Evolutionary conservation across 2,113 vertebrate species (phyloP), one percentile per base, ranked within the genome.

Genomic region (Tetrax tetrax): DNA sequence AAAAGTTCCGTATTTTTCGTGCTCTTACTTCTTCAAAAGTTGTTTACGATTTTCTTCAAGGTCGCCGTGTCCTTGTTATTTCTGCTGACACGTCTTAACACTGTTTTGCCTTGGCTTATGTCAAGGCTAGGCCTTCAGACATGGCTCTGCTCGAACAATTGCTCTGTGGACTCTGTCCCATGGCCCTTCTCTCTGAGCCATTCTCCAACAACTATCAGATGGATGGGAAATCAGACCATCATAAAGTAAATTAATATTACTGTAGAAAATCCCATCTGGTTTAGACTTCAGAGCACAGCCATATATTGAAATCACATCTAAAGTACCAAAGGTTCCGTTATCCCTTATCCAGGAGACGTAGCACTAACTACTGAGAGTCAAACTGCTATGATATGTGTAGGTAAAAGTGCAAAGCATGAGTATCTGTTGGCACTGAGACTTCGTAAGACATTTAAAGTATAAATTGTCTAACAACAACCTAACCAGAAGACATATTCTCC

Each of bases 301-400:
- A 10, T 37, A 8, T 27, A 8, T 6, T 33, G 57, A n/a, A 87
- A 37, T 31, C 51, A 51, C 9, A 14, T 6, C 35, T 75, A 24
- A 45, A 82, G 35, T 31, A 38, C 35, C 38, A 20, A 48, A 69
- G n/a, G 43, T 57, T 48, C n/a, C 29, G 3, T 47, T 43, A 7
- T 31, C 35, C 47, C 28, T 60, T 45, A 74, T 20, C 18, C 22
- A n/a, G 69, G 29, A 69, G 68, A 35, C 3, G 43, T 2, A 53
- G 47, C 43, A 24, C 31, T 13, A 31, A 21, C 17, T n/a, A 43
- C 27, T 23, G 35, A 48, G 64, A 53, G 53, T 22, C 37, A 64
- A 69, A 53, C 12, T 12, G 23, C 20, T 83, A 5, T 6, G 27
- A 4, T 8, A 4, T 0, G 9, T n/a, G 8, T 2, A 48, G 23